Conservation (phyloP, 2,888 invertebrate genomes). For the Patella pellucida region DNA sequence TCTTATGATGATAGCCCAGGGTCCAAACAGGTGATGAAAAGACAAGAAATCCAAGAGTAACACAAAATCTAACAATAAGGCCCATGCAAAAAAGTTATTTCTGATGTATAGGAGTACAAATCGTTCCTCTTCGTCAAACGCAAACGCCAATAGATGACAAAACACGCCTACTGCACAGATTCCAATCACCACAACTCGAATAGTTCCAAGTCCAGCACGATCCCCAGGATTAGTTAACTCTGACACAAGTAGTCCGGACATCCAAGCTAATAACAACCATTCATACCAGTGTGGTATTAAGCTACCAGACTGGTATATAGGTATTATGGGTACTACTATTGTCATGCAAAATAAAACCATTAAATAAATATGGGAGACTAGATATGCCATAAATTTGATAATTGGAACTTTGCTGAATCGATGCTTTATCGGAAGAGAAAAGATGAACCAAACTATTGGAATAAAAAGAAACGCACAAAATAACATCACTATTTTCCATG, state of each 20-base stretch:
- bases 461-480: slow-evolving; percentile 84
- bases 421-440: slow-evolving; percentile 94
- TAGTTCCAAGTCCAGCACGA: slow-evolving; percentile 94
- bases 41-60: slow-evolving; percentile 95
- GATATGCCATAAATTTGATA: slow-evolving; percentile 99
- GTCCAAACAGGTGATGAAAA: slow-evolving; percentile 98
- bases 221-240: slow-evolving; percentile 98
- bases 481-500: slow-evolving; percentile 92
- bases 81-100: slow-evolving; percentile 96
- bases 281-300: slow-evolving; percentile 95
- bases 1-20: slow-evolving; percentile 99
- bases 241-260: slow-evolving; percentile 93
- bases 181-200: slow-evolving; percentile 79
- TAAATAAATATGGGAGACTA: slow-evolving; percentile 97
- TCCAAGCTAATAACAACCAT: slow-evolving; percentile 93
- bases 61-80: slow-evolving; percentile 95
- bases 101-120: slow-evolving; percentile 83
- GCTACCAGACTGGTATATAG: slow-evolving; percentile 66
- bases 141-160: slow-evolving; percentile 84
- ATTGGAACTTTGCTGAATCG: slow-evolving; percentile 98
- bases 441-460: slow-evolving; percentile 95
- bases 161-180: slow-evolving; percentile 76
- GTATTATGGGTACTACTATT: slow-evolving; percentile 69
- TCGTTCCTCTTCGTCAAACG: slow-evolving; percentile 73
- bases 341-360: slow-evolving; percentile 93